phyloP scores from a whole-genome alignment of 2,888 invertebrate species.

The Kryphioiulus occultus region DNA sequence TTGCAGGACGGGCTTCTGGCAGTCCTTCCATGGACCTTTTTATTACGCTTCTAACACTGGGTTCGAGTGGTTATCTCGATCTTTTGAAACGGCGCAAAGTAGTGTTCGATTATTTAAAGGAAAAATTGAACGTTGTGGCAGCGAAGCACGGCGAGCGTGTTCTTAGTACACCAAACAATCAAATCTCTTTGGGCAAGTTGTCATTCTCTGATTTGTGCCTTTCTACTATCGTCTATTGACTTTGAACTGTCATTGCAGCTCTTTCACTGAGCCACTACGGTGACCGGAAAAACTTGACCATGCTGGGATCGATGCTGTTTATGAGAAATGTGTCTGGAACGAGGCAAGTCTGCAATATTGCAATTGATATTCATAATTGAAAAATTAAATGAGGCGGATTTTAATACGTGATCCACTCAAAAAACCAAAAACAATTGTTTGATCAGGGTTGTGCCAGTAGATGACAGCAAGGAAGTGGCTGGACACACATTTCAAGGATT shows the following conservation, averaged over 20 bases:
- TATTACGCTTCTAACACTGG: constrained; percentile 77
- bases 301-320: constrained; percentile 77
- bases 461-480: constrained; percentile 55
- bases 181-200: constrained; percentile 72
- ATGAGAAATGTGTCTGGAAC: constrained; percentile 76
- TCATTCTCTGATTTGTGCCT: neutral
- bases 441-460: constrained; percentile 59
- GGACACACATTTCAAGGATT: constrained; percentile 67
- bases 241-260: constrained; percentile 56
- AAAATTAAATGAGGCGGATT: too few species aligned
- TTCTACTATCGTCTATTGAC: neutral
- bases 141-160: constrained; percentile 69
- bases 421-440: too few species aligned
- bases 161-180: constrained; percentile 71
- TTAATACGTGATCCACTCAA: too few species aligned
- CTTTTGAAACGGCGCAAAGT: constrained; percentile 70
- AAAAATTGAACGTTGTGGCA: constrained; percentile 68
- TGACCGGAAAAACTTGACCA: constrained; percentile 57
- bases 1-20: constrained; percentile 72
- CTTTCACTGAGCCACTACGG: constrained; percentile 57
- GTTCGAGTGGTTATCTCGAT: constrained; percentile 71
- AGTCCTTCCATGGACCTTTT: constrained; percentile 77
- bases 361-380: too few species aligned
- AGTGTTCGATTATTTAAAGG: constrained; percentile 70
- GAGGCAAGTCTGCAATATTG: constrained; percentile 66